A percentile compares a stretch with the other conserved stretches of the same genome.
These are phyloP conservation scores for Pipra filicauda DNA, from an alignment of 2,113 vertebrate genomes.

Conservation along the genomic window DNA sequence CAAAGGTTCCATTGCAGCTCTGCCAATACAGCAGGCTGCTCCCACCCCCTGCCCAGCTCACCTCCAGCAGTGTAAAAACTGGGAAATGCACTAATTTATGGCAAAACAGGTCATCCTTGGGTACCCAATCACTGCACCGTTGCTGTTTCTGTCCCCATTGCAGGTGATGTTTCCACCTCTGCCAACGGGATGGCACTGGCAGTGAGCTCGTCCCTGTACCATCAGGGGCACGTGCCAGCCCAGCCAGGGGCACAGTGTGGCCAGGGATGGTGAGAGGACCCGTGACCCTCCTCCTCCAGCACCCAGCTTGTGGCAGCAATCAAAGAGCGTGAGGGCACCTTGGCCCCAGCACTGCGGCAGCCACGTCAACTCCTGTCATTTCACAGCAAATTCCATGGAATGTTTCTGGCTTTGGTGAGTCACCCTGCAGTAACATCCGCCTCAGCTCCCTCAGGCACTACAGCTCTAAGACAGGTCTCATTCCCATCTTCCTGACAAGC, in stretches of 20 bases:
- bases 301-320: not conserved
- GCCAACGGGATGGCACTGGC: not conserved
- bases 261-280: not conserved
- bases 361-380: not conserved
- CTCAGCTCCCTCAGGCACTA: not conserved
- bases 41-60: not conserved
- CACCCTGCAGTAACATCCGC: not conserved
- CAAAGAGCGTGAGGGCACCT: not conserved
- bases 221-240: not conserved
- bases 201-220: rapidly evolving
- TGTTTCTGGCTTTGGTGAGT: not conserved
- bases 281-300: not conserved
- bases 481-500: not conserved
- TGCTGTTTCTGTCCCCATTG: not conserved
- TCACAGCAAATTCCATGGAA: not conserved
- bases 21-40: not conserved
- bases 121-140: no score
- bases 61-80: not conserved
- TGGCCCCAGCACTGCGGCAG: rapidly evolving
- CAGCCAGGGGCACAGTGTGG: not conserved
- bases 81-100: not conserved
- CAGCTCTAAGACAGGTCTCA: not conserved
- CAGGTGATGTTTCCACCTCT: not conserved
- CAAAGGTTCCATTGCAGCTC: not conserved
- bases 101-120: not conserved